phyloP scores from a whole-genome alignment of 2,113 vertebrate genomes.

The Trachemys scripta region DNA sequence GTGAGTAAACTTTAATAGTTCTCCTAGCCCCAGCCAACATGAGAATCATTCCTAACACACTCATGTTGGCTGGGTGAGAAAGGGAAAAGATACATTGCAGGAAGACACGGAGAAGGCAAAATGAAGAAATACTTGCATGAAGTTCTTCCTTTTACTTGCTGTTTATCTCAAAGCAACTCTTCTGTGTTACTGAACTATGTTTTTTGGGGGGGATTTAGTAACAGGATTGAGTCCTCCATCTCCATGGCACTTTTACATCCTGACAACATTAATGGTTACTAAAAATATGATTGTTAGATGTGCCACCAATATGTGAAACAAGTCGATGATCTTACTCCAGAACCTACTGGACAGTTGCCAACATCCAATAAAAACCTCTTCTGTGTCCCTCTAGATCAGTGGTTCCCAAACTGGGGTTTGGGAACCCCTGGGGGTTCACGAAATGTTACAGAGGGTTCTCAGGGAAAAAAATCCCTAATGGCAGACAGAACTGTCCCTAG shows the following conservation, averaged over 20 bases:
- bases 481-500: no score
- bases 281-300: neutral
- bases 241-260: neutral
- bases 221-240: fast-evolving
- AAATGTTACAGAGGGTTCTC: no score
- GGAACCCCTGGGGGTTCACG: no score
- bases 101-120: neutral
- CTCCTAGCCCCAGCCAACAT: neutral
- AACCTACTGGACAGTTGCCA: neutral
- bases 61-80: neutral
- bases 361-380: neutral
- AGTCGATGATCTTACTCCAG: neutral
- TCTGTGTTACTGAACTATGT: fast-evolving
- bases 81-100: neutral
- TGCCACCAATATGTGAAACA: neutral
- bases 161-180: neutral
- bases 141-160: neutral
- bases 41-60: neutral
- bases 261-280: neutral
- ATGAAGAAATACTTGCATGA: fast-evolving
- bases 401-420: no score
- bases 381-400: neutral
- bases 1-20: neutral
- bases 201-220: neutral
- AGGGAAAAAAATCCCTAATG: no score